Conservation (phyloP, 2,888 invertebrate species). For the Hipparchia semele region DNA sequence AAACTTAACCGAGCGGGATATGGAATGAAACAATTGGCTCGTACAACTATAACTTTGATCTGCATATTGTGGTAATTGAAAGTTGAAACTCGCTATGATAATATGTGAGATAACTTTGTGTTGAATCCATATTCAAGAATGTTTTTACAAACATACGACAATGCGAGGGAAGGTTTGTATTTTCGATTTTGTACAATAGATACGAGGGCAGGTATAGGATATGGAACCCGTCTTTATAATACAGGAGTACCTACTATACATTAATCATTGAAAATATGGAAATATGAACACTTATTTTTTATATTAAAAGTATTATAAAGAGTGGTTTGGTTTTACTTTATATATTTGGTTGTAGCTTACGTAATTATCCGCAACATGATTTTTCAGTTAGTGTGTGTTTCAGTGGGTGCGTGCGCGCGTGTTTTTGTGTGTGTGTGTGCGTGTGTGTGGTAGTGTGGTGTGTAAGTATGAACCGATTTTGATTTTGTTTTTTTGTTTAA, state of each 20-base stretch:
- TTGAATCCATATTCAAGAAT: not conserved
- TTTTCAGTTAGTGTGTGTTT: no score
- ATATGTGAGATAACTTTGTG: constrained; percentile 12
- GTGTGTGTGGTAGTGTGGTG: not conserved
- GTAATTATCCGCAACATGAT: no score
- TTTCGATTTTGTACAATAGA: not conserved
- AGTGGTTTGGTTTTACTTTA: no score
- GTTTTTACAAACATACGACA: not conserved
- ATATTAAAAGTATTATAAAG: no score
- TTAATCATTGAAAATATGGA: no score
- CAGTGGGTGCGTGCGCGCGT: not conserved
- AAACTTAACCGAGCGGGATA: constrained; percentile 58
- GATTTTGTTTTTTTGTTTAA: no score
- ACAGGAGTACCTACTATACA: no score
- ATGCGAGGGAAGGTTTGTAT: not conserved
- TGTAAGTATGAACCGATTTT: no score
- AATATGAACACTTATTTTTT: no score
- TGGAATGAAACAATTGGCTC: constrained; percentile 50
- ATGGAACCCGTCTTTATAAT: no score
- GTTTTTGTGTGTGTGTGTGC: not conserved
- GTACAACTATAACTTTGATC: constrained; percentile 27
- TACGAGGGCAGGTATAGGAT: no score
- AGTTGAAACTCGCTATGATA: constrained; percentile 9
- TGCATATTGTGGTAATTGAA: constrained; percentile 20
- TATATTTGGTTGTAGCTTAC: no score